Evolutionary conservation across 2,113 vertebrate species (phyloP).

Genomic region (Donacobius atricapilla): DNA sequence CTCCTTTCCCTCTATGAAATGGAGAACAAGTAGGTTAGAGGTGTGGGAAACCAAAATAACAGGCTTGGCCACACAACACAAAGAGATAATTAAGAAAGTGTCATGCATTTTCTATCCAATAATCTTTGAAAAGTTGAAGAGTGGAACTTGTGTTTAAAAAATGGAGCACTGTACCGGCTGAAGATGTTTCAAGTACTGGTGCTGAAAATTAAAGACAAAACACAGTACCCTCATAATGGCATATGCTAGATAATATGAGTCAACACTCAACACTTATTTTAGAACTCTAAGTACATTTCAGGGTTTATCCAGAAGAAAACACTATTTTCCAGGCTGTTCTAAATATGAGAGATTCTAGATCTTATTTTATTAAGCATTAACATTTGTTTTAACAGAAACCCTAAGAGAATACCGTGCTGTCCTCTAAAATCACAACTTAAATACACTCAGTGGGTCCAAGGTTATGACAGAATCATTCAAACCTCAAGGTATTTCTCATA

Average conservation of each 20-base stretch:
- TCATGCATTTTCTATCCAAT: not conserved
- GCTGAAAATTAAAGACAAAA: not conserved
- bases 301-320: not conserved
- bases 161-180: not conserved
- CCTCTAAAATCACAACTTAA: not conserved
- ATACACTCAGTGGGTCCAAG: not conserved
- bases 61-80: not conserved
- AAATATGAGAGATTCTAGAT: not conserved
- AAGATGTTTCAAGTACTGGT: not conserved
- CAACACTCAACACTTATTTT: not conserved
- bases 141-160: not conserved
- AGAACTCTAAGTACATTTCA: not conserved
- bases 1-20: slow-evolving; percentile 8
- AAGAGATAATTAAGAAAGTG: not conserved
- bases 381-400: not conserved
- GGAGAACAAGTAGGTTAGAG: slow-evolving; percentile 14
- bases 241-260: not conserved
- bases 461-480: not conserved
- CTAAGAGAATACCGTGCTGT: not conserved
- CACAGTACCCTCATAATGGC: not conserved
- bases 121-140: not conserved
- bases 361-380: not conserved
- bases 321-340: not conserved
- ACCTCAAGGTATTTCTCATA: not conserved
- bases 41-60: slow-evolving; percentile 19